Evolutionary conservation across 1,140 invertebrate species (phyloP).

Genomic region (Procambarus clarkii): DNA sequence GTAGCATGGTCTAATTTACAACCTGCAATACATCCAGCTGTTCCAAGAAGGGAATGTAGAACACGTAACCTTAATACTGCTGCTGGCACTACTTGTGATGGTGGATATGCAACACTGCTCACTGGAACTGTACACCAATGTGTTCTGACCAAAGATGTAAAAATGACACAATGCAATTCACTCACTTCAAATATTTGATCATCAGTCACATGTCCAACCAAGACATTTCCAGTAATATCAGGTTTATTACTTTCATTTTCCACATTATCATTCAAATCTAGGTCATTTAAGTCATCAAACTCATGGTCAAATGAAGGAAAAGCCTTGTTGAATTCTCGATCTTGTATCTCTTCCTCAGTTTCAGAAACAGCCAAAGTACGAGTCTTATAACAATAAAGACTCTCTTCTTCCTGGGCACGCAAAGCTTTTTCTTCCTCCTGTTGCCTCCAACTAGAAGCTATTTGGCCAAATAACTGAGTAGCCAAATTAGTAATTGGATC

Average conservation of each 20-base stretch:
- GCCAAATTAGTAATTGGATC: conserved; percentile 76
- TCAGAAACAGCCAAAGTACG: conserved; percentile 74
- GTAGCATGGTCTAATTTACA: conserved; percentile 48
- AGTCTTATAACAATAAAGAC: conserved; percentile 86
- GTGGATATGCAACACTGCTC: background rate
- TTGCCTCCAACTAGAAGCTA: conserved; percentile 85
- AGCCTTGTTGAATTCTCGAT: conserved; percentile 83
- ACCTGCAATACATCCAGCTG: conserved; percentile 55
- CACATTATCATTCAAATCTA: conserved; percentile 55
- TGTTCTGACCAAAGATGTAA: conserved; percentile 72
- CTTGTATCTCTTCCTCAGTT: conserved; percentile 85
- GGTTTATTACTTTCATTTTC: conserved; percentile 19
- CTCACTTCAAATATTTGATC: conserved; percentile 74
- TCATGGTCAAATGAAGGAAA: conserved; percentile 86
- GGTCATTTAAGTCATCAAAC: conserved; percentile 75
- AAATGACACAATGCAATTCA: conserved; percentile 73
- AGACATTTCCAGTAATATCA: conserved; percentile 14
- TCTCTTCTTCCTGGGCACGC: conserved; percentile 85
- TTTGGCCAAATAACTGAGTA: conserved; percentile 79
- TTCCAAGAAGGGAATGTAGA: conserved; percentile 42
- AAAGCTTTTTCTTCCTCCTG: conserved; percentile 83
- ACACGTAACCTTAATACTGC: conserved; percentile 32
- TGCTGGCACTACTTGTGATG: conserved; percentile 44
- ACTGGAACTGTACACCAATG: conserved; percentile 72
- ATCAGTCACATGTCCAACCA: conserved; percentile 72